Conservation (phyloP, 2,113 vertebrate species). For the Scomber scombrus region DNA sequence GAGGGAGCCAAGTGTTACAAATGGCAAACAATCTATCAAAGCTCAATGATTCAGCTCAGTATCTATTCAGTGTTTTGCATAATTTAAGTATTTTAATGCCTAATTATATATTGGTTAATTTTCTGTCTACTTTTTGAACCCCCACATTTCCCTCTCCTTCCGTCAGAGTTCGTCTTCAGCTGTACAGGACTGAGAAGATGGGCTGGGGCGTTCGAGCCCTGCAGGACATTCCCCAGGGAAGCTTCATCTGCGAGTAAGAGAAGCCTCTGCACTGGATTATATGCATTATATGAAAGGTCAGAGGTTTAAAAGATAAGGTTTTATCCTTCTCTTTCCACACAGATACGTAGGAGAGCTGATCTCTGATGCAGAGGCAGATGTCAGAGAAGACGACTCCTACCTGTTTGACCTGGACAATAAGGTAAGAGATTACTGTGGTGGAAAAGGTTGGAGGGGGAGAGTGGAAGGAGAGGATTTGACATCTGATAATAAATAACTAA, state of each 20-base stretch:
- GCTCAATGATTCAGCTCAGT: neutral
- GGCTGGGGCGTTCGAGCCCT: slow-evolving; percentile 93
- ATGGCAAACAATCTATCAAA: neutral
- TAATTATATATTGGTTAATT: neutral
- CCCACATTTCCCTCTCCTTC: neutral
- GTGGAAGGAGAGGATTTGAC: too few species aligned
- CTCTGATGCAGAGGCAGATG: slow-evolving; percentile 94
- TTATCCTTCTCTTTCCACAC: neutral
- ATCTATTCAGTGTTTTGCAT: neutral
- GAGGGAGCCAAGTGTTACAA: slow-evolving; percentile 7
- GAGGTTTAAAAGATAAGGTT: neutral
- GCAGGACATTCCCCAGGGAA: slow-evolving; percentile 93
- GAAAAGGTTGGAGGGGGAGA: neutral
- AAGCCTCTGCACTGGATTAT: fast-evolving
- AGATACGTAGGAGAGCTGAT: slow-evolving; percentile 96
- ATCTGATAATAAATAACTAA: neutral
- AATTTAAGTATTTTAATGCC: neutral
- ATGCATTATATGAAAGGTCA: neutral
- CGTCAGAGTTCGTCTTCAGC: slow-evolving; percentile 91
- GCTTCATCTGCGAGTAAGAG: slow-evolving; percentile 95
- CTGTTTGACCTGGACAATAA: slow-evolving; percentile 96
- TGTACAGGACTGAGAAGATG: slow-evolving; percentile 95
- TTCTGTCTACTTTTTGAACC: neutral
- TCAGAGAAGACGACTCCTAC: slow-evolving; percentile 94
- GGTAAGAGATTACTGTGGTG: slow-evolving; percentile 70